Evolutionary conservation across 2,113 vertebrate species (phyloP).

Genomic region (Ophiodon elongatus): DNA sequence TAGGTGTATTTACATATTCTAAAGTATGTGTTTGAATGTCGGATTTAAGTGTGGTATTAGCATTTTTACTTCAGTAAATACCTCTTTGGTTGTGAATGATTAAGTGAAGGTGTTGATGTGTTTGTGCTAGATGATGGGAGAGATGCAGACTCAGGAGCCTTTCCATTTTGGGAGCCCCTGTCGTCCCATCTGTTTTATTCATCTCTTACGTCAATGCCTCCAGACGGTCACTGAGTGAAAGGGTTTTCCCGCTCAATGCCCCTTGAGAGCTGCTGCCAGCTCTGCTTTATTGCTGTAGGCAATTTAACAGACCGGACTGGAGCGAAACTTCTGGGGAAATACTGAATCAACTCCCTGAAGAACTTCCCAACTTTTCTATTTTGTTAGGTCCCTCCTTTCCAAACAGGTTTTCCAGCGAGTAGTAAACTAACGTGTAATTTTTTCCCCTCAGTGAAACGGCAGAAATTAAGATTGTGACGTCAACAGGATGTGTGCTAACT

Average conservation of each 20-base stretch:
- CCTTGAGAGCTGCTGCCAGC: constrained; percentile 57
- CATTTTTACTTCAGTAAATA: not conserved
- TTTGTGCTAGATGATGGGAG: constrained; percentile 15
- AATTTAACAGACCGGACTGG: constrained; percentile 31
- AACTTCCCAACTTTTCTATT: constrained; percentile 32
- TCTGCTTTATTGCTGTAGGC: constrained; percentile 35
- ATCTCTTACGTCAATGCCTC: constrained; percentile 67
- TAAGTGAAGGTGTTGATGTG: not conserved
- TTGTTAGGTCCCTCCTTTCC: constrained; percentile 42
- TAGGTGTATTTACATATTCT: not conserved
- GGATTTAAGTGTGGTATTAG: not conserved
- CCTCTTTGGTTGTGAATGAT: not conserved
- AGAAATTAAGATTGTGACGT: constrained; percentile 45
- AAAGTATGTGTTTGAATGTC: not conserved
- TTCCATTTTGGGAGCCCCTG: constrained; percentile 70
- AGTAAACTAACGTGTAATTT: constrained; percentile 21
- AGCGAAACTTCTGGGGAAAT: constrained; percentile 56
- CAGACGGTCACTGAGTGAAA: constrained; percentile 61
- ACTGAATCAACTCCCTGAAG: constrained; percentile 51
- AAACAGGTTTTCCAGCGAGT: constrained; percentile 45
- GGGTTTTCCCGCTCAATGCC: constrained; percentile 73
- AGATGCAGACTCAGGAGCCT: constrained; percentile 55
- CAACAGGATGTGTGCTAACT: constrained; percentile 73
- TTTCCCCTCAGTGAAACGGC: constrained; percentile 25
- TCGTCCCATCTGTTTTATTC: constrained; percentile 52